Base-by-base conservation (phyloP, 30 jellyfish, hydroid and myxozoan species). In the Aurelia coerulea region DNA sequence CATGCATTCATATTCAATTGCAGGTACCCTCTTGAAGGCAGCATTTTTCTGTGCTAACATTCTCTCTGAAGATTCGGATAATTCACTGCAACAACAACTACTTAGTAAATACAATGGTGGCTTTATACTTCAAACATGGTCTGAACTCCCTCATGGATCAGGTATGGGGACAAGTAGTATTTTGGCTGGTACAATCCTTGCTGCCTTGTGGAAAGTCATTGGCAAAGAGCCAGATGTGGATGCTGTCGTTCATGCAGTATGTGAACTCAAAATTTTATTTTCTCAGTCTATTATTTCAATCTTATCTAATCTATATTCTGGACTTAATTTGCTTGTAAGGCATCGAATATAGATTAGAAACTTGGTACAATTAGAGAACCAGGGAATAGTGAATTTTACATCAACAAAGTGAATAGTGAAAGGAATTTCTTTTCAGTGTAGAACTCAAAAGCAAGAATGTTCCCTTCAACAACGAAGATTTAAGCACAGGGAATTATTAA, bases 131-230 rank as follows among this genome's bases (percentile, higher is more conserved):
- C 99, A 95, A 58, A 89, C 99, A 16, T 90, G 99, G 97, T 82
- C 99, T 58, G 90, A 87, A 18, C 92, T 95, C 23, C 99, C 99
- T 1, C 97, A 89, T 79, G 99, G 99, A 16, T 95, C 99, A n/a
- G 99, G 99, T 5, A 82, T 95, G 51, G 99, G 99, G 16, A 90
- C 99, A 34, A 95, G 99, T 73, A 95, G 99, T 79, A 90, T 95
- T 16, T 82, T 95, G 34, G 97, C 99, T 58, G 99, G 99, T 0
- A 82, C 93, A 5, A 84, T 90, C 33, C 65, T 95, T 18, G 95
- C 97, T 35, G 99, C 99, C 6, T 83, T 95, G 74, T 95, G 99
- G 99, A 83, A 83, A 29, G 95, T 79, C 37, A 91, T 83, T 79
- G 99, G 99, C 14, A 67, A 83, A 56, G 89, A 79, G 41, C 97